Percentiles rank a stretch among this genome's conserved stretches.
phyloP scores from a whole-genome alignment of 2,888 invertebrate genomes.

The Allygus modestus region DNA sequence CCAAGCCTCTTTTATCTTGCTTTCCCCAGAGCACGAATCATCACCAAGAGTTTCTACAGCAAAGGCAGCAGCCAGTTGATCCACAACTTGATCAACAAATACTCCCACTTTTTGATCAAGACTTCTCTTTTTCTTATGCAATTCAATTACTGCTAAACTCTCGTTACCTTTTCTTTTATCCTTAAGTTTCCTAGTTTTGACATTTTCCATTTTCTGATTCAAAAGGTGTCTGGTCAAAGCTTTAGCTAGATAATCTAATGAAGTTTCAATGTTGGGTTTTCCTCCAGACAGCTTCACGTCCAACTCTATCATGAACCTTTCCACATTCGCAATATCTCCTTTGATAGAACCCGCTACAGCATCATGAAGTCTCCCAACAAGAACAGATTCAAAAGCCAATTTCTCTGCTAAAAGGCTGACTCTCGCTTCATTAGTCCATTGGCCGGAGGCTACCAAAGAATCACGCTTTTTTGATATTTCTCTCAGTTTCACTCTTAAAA shows the following conservation, averaged over 20 bases:
- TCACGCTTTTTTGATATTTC: slow-evolving; percentile 84
- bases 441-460: slow-evolving; percentile 81
- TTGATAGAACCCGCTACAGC: slow-evolving; percentile 80
- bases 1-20: slow-evolving; percentile 82
- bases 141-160: slow-evolving; percentile 63
- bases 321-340: slow-evolving; percentile 79
- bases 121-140: slow-evolving; percentile 66
- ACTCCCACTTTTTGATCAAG: slow-evolving; percentile 68
- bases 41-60: slow-evolving; percentile 83
- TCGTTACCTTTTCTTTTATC: slow-evolving; percentile 66
- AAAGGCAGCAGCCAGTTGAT: slow-evolving; percentile 83
- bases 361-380: slow-evolving; percentile 83
- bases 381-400: slow-evolving; percentile 87
- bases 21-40: slow-evolving; percentile 63
- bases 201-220: slow-evolving; percentile 70
- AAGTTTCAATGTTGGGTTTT: slow-evolving; percentile 74
- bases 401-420: slow-evolving; percentile 87
- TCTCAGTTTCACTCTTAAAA: slow-evolving; percentile 82
- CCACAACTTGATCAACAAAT: slow-evolving; percentile 78
- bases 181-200: slow-evolving; percentile 67
- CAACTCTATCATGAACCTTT: slow-evolving; percentile 85
- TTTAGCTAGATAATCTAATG: slow-evolving; percentile 85
- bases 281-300: slow-evolving; percentile 82
- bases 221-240: slow-evolving; percentile 82
- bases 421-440: slow-evolving; percentile 82